Base-by-base conservation (phyloP, 2,113 vertebrate species). In the Spea bombifrons region DNA sequence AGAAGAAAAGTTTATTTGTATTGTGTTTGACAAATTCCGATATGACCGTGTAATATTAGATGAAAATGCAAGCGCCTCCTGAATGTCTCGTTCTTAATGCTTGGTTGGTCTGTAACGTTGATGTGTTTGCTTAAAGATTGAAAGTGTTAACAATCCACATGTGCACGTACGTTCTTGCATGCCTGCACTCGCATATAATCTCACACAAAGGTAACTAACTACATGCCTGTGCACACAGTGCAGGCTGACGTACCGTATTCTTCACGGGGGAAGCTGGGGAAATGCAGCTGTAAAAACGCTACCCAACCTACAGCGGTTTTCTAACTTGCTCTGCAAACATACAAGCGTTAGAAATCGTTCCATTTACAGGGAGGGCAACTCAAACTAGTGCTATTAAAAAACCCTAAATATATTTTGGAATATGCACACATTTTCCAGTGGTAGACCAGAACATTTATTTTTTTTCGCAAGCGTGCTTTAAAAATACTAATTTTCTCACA, bases 221-320 rank as follows among this genome's bases (percentile, higher is more conserved):
- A 47, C 44, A 69, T 61, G 8, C 7, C 55, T 61, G 7, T 43
- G 8, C 67, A 44, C 47, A 50, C 8, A 12, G 15, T 53, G 61
- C 59, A 78, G 46, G 65, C 50, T 73, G 12, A 30, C 3, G 50
- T 16, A 30, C 52, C 67, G n/a, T 73, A 16, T 55, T 66, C 44
- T 70, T 66, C 13, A 45, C 50, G 7, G 44, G 50, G 64, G 30
- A 13, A 50, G 5, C 48, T 43, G 30, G 13, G 77, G 46, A 73
- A 67, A 16, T 66, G 70, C 77, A 73, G 77, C 77, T 80, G 77
- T 80, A 73, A 80, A 73, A 73, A 80, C 77, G 64, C 71, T 59
- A 49, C 15, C 57, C 5, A 73, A 73, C 50, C 48, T 16, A 71
- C 76, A 72, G 76, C 63, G 71, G 59, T 71, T 70, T 71, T 71